Conservation (phyloP, 1,140 invertebrate species). For the Orius laevigatus region DNA sequence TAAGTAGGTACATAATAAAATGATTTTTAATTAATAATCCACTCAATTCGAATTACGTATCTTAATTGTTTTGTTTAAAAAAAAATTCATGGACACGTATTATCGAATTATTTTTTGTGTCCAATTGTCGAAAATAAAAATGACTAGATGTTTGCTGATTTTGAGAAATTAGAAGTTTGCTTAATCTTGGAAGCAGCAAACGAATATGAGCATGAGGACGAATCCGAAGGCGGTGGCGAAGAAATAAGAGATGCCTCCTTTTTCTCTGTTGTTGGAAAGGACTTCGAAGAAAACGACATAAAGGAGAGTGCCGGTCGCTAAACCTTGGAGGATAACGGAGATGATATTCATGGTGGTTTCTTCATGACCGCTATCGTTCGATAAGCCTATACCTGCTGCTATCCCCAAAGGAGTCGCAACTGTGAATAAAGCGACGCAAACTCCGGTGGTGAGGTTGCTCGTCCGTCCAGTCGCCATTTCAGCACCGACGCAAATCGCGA, state of each 20-base stretch:
- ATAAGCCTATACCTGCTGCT: no score
- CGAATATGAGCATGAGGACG: slow-evolving; percentile 54
- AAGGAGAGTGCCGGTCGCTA: slow-evolving; percentile 31
- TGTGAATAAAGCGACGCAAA: slow-evolving; percentile 34
- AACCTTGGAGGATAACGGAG: slow-evolving; percentile 26
- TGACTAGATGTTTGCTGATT: no score
- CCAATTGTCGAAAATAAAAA: no score
- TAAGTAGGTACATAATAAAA: no score
- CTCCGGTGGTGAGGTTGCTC: slow-evolving; percentile 22
- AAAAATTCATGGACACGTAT: no score
- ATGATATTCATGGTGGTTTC: slow-evolving; percentile 7
- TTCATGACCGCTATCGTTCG: not conserved
- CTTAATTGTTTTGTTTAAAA: no score
- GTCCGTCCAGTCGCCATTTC: slow-evolving; percentile 29
- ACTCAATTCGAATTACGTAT: no score
- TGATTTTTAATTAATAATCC: no score
- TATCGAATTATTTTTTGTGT: no score
- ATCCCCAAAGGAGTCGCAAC: slow-evolving; percentile 32
- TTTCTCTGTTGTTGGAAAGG: slow-evolving; percentile 25
- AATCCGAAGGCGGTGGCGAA: slow-evolving; percentile 54
- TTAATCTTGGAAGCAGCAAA: slow-evolving; percentile 28
- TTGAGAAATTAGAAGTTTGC: no score
- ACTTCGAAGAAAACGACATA: slow-evolving; percentile 36
- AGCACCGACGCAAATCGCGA: slow-evolving; percentile 37
- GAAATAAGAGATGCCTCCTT: slow-evolving; percentile 39